phyloP scores from a whole-genome alignment of 30 jellyfish, hydroid and myxozoan genomes.

The Euphysa ruthae region DNA sequence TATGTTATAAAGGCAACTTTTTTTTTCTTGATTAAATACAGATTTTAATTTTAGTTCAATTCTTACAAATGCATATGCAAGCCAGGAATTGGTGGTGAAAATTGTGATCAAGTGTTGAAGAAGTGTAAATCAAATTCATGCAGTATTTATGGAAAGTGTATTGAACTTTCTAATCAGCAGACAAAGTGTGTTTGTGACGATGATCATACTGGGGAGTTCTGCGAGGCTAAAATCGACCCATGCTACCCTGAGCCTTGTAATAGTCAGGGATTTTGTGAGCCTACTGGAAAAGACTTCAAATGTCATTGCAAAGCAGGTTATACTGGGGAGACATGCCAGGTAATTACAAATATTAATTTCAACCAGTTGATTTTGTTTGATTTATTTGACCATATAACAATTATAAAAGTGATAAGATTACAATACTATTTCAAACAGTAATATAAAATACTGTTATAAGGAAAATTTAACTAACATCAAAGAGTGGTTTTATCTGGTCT shows the following conservation, averaged over 20 bases:
- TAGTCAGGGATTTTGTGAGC: constrained; percentile 54
- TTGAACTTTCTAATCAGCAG: constrained; percentile 55
- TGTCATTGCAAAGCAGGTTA: constrained; percentile 81
- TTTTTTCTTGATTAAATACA: too few relatives aligned
- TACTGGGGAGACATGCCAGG: constrained; percentile 72
- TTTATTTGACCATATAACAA: too few relatives aligned
- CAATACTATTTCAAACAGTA: too few relatives aligned
- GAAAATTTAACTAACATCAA: too few relatives aligned
- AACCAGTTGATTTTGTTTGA: too few relatives aligned
- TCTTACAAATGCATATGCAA: constrained; percentile 71
- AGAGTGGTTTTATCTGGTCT: too few relatives aligned
- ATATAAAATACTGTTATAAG: too few relatives aligned
- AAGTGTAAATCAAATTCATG: constrained; percentile 54
- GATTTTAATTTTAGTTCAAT: constrained; percentile 39
- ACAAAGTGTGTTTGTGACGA: constrained; percentile 73
- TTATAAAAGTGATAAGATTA: too few relatives aligned
- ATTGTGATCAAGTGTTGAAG: constrained; percentile 53
- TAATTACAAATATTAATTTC: too few relatives aligned
- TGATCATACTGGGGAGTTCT: constrained; percentile 68
- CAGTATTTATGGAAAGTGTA: constrained; percentile 58
- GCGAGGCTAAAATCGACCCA: constrained; percentile 64
- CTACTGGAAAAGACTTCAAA: constrained; percentile 27
- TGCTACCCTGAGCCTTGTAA: constrained; percentile 74
- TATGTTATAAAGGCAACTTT: too few relatives aligned
- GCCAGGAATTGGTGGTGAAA: constrained; percentile 68